Evolutionary conservation across 2,113 vertebrate genomes (phyloP).

Genomic region (Amia ocellicauda): DNA sequence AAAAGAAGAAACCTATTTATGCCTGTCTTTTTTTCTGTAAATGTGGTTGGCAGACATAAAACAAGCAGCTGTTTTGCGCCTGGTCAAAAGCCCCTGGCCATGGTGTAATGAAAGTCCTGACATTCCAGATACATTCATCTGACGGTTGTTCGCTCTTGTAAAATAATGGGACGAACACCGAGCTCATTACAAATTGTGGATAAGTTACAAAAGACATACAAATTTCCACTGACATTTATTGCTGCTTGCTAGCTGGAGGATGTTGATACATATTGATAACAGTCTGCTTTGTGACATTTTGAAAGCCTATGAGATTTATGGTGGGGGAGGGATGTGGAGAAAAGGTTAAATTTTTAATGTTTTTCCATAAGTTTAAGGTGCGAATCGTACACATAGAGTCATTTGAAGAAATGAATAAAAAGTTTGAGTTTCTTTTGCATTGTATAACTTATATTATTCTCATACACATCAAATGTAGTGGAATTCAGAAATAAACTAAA

Average conservation of each 20-base stretch:
- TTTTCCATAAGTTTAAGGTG: too few species aligned
- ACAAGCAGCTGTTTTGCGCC: conserved; percentile 48
- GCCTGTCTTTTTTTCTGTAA: conserved; percentile 38
- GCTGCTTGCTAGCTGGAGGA: conserved; percentile 52
- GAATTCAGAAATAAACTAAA: too few species aligned
- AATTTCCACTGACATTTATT: conserved; percentile 62
- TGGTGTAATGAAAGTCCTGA: conserved; percentile 62
- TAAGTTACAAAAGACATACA: conserved; percentile 60
- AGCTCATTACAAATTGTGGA: conserved; percentile 56
- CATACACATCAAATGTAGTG: too few species aligned
- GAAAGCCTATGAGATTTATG: conserved; percentile 62
- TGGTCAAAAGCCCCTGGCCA: conserved; percentile 53
- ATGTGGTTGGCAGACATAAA: conserved; percentile 56
- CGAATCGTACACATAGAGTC: too few species aligned
- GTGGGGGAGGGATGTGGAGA: conserved; percentile 44
- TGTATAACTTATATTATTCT: too few species aligned
- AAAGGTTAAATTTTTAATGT: conserved; percentile 19
- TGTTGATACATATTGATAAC: conserved; percentile 66
- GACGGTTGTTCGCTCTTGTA: conserved; percentile 50
- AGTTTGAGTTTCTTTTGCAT: too few species aligned
- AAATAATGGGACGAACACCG: conserved; percentile 49
- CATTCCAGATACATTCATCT: conserved; percentile 57
- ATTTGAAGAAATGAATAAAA: too few species aligned
- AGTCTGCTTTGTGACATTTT: conserved; percentile 62
- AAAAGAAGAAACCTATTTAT: conserved; percentile 42